A percentile compares a stretch with the other conserved stretches of the same genome.
phyloP scores from a whole-genome alignment of 2,797 vertebrate genomes.

The Cephalopachus bancanus region DNA sequence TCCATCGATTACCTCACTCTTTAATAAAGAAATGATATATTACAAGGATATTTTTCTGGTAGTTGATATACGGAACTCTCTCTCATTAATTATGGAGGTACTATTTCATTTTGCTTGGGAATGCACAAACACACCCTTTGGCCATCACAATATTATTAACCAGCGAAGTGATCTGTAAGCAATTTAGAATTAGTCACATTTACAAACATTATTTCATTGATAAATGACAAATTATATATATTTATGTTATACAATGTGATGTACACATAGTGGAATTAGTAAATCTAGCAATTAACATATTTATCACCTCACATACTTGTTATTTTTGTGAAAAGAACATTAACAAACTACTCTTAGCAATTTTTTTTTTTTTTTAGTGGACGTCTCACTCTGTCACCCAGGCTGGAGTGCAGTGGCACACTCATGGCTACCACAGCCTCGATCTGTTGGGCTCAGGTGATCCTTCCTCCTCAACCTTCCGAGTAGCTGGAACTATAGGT shows the following conservation, averaged over 20 bases:
- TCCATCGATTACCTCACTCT: not conserved
- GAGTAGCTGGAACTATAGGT: no score
- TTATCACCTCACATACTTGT: not conserved
- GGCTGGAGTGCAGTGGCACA: no score
- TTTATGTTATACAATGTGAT: not conserved
- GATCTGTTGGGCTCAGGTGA: no score
- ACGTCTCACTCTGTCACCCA: no score
- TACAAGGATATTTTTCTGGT: not conserved
- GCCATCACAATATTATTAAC: not conserved
- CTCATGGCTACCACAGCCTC: no score
- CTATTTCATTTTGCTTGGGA: slow-evolving; percentile 34
- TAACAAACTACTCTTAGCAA: not conserved
- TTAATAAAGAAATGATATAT: not conserved
- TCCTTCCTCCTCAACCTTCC: no score
- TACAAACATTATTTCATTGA: not conserved
- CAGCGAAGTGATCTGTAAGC: not conserved
- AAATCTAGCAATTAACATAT: not conserved
- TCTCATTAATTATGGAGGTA: not conserved
- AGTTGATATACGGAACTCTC: not conserved
- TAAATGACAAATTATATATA: not conserved
- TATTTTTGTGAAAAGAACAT: not conserved
- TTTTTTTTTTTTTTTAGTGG: not conserved
- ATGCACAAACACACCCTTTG: not conserved
- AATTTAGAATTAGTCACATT: slow-evolving; percentile 16
- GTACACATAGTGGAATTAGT: not conserved